Percentiles rank a stretch among this genome's conserved stretches.
Evolutionary conservation across 2,113 vertebrate genomes (phyloP).

Genomic region (Rhinogobius similis): DNA sequence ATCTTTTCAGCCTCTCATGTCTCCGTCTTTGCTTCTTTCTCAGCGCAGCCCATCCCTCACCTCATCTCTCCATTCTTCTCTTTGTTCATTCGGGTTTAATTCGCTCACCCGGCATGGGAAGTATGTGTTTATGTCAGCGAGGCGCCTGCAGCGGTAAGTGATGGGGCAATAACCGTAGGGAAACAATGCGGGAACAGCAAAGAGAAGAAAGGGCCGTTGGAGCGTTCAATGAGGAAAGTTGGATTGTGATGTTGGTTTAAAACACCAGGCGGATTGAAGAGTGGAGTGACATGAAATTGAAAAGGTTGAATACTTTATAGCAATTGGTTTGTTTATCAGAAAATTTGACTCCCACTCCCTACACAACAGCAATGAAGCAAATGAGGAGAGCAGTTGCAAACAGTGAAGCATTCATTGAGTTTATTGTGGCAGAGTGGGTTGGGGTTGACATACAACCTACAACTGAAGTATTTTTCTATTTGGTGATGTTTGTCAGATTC

Average conservation of each 20-base stretch:
- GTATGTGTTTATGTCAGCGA: constrained; percentile 67
- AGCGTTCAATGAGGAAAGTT: constrained; percentile 66
- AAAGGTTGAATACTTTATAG: too few relatives aligned
- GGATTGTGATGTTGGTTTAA: constrained; percentile 40
- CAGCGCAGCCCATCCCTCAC: constrained; percentile 42
- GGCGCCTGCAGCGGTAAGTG: constrained; percentile 61
- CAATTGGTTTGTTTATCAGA: too few relatives aligned
- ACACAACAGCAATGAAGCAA: too few relatives aligned
- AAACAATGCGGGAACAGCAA: constrained; percentile 70
- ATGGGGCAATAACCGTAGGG: constrained; percentile 69
- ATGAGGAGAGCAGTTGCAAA: too few relatives aligned
- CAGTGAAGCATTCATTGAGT: too few relatives aligned
- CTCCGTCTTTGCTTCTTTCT: constrained; percentile 14
- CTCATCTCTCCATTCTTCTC: constrained; percentile 46
- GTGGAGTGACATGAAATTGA: too few relatives aligned
- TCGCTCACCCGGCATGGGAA: constrained; percentile 59
- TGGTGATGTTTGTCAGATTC: too few relatives aligned
- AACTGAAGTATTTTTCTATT: too few relatives aligned
- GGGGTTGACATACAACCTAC: too few relatives aligned
- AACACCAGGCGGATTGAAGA: neutral
- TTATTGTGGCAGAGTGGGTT: too few relatives aligned
- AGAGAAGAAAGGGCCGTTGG: constrained; percentile 60
- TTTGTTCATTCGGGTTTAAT: constrained; percentile 63
- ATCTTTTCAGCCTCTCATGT: constrained; percentile 23
- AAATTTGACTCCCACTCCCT: too few relatives aligned